Conservation (phyloP, 2,888 invertebrate genomes). For the Lycaena phlaeas region DNA sequence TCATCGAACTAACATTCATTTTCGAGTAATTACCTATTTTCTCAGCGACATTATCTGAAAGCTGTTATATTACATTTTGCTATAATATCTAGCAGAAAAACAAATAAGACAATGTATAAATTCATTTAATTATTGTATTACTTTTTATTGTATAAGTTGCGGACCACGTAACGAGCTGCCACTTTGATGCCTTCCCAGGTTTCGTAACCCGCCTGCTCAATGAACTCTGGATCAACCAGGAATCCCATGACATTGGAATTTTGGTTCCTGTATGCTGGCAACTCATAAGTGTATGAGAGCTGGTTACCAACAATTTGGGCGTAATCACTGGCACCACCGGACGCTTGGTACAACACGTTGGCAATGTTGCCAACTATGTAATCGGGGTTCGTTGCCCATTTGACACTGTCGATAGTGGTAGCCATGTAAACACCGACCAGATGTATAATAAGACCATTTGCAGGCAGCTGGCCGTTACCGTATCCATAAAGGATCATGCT, state of each 20-base stretch:
- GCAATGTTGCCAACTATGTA: constrained; percentile 67
- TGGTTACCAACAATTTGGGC: constrained; percentile 64
- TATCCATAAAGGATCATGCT: constrained; percentile 66
- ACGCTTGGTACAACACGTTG: constrained; percentile 67
- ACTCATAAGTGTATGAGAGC: constrained; percentile 75
- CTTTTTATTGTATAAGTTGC: neutral
- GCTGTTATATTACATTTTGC: too few species aligned
- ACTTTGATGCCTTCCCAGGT: constrained; percentile 74
- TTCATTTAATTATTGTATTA: too few species aligned
- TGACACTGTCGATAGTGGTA: constrained; percentile 54
- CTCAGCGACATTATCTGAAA: too few species aligned
- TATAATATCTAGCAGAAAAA: too few species aligned
- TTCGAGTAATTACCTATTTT: too few species aligned
- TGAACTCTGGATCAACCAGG: constrained; percentile 44
- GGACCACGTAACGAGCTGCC: constrained; percentile 50
- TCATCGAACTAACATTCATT: too few species aligned
- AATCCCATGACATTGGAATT: constrained; percentile 7
- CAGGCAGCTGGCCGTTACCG: constrained; percentile 52
- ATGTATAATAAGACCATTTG: constrained; percentile 54
- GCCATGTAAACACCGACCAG: constrained; percentile 48
- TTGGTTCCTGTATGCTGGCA: constrained; percentile 44
- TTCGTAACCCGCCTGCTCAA: constrained; percentile 71
- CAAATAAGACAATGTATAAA: too few species aligned
- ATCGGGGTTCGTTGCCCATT: constrained; percentile 43
- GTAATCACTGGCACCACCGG: constrained; percentile 78